A percentile compares a stretch with the other conserved stretches of the same genome.
Conservation (phyloP, 2,888 invertebrate genomes). For the Dasysyrphus albostriatus region DNA sequence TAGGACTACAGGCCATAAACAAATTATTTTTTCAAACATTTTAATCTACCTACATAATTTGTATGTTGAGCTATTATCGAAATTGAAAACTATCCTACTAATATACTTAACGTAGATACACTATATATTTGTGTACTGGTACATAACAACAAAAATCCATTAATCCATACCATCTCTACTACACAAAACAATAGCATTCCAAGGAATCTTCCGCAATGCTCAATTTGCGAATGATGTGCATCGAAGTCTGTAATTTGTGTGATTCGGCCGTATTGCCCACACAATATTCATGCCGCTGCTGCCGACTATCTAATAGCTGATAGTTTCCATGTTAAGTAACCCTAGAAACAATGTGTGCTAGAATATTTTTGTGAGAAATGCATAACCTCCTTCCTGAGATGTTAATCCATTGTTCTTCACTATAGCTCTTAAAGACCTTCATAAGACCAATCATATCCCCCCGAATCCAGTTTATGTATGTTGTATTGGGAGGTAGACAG, state of each 20-base stretch:
- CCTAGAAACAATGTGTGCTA: constrained; percentile 40
- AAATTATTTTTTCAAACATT: no score
- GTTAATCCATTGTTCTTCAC: constrained; percentile 46
- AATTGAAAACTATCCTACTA: no score
- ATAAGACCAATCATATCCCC: constrained; percentile 37
- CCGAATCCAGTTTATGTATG: constrained; percentile 17
- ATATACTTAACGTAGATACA: no score
- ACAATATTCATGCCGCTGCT: constrained; percentile 8
- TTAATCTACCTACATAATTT: no score
- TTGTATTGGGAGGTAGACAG: neutral
- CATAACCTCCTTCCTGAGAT: constrained; percentile 7
- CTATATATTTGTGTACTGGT: no score
- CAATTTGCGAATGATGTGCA: constrained; percentile 58
- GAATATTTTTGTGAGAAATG: constrained; percentile 34
- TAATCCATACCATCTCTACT: neutral
- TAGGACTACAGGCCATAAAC: no score
- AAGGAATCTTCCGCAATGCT: constrained; percentile 27
- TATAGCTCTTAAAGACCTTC: constrained; percentile 11
- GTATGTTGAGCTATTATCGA: no score
- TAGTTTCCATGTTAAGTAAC: constrained; percentile 48
- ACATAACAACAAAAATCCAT: neutral
- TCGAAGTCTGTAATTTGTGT: constrained; percentile 62
- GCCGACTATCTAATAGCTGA: constrained; percentile 39
- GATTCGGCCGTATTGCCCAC: constrained; percentile 27
- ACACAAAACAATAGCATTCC: constrained; percentile 7